Conservation (phyloP, 2,888 invertebrate genomes). For the Liodrosophila aerea region DNA sequence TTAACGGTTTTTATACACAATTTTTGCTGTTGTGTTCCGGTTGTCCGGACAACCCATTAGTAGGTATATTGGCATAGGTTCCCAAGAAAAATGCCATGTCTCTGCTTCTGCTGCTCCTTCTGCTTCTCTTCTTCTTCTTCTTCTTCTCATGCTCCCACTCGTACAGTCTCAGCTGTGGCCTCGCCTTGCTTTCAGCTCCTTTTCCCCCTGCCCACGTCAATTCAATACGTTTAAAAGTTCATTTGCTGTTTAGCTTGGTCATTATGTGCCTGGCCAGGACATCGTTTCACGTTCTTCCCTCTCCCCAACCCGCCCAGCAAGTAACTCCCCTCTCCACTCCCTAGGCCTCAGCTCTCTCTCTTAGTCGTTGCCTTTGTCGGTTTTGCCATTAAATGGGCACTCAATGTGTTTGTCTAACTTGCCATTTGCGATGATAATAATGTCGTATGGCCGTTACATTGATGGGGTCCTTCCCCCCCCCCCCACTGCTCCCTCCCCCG, state of each 20-base stretch:
- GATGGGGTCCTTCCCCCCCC: conserved; percentile 36
- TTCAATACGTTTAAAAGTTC: conserved; percentile 78
- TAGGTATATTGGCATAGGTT: conserved; percentile 8
- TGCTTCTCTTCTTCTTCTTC: background rate
- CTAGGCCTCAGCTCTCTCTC: conserved; percentile 25
- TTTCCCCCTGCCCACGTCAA: conserved; percentile 37
- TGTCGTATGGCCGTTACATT: conserved; percentile 76
- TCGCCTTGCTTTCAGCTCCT: background rate
- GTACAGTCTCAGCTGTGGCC: conserved; percentile 10
- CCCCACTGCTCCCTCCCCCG: conserved; percentile 41
- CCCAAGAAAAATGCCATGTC: conserved; percentile 8
- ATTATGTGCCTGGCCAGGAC: conserved; percentile 64
- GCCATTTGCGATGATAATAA: conserved; percentile 76
- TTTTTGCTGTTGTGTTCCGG: conserved; percentile 43
- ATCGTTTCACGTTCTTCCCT: conserved; percentile 28
- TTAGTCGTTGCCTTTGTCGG: conserved; percentile 44
- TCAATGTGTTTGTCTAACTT: conserved; percentile 76
- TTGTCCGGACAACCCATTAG: conserved; percentile 53
- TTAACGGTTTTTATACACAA: conserved; percentile 28
- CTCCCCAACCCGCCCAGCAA: background rate
- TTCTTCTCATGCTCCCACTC: conserved; percentile 2
- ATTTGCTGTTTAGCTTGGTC: conserved; percentile 77
- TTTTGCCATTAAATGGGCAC: conserved; percentile 72
- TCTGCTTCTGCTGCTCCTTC: background rate
- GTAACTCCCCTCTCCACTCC: background rate